Evolutionary conservation across 2,113 vertebrate genomes (phyloP).

Genomic region (Dromiciops gliroides): DNA sequence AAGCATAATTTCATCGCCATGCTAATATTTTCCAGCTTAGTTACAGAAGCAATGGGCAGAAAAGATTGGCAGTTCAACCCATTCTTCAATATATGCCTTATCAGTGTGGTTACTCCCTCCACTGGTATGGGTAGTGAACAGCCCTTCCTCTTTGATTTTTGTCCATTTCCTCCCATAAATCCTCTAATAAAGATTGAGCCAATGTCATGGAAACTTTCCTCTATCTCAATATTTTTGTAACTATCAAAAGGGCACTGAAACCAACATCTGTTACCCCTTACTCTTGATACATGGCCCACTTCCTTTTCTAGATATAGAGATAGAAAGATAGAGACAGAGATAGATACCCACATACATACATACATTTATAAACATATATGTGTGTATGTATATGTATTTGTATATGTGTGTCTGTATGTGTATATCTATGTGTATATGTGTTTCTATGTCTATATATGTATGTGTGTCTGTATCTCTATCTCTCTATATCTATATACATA

Average conservation of each 20-base stretch:
- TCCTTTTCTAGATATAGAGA: too few relatives aligned
- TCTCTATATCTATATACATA: too few relatives aligned
- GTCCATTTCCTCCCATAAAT: background rate
- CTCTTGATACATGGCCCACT: background rate
- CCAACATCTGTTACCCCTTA: background rate
- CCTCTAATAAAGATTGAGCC: background rate
- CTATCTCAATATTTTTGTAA: background rate
- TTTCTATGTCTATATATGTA: too few relatives aligned
- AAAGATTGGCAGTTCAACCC: background rate
- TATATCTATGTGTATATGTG: too few relatives aligned
- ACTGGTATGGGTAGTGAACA: background rate
- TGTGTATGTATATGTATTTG: too few relatives aligned
- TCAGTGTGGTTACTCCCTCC: background rate
- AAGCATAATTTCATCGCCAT: background rate
- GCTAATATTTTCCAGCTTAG: constrained; percentile 23
- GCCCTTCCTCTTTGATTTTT: background rate
- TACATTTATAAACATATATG: too few relatives aligned
- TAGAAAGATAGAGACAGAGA: too few relatives aligned
- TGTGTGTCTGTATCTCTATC: too few relatives aligned
- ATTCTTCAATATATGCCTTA: constrained; percentile 7
- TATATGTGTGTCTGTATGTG: too few relatives aligned
- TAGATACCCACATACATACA: too few relatives aligned
- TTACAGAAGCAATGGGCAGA: constrained; percentile 1
- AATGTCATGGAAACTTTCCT: background rate
- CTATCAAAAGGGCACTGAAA: background rate